These are phyloP conservation scores for Copsychus sechellarum DNA, from an alignment of 2,113 vertebrate species.

Conservation along the genomic window DNA sequence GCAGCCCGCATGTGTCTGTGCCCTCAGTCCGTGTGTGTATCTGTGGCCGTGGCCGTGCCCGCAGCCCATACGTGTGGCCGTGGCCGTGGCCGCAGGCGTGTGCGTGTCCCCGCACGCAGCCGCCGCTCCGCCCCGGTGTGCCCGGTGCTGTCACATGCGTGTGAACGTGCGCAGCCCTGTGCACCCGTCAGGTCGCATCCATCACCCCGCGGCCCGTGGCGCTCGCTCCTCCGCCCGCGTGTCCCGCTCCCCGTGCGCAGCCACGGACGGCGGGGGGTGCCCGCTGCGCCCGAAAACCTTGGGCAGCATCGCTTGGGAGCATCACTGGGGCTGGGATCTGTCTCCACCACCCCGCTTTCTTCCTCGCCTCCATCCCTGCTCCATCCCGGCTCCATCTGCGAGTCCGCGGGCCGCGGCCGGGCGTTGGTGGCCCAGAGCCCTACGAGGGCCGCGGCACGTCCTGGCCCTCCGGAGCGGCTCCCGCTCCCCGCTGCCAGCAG, in stretches of 20 bases:
- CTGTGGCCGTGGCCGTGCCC: background rate
- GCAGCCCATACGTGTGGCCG: background rate
- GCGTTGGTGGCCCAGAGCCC: background rate
- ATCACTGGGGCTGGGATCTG: background rate
- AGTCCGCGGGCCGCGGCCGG: background rate
- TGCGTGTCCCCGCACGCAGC: background rate
- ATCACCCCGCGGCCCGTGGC: background rate
- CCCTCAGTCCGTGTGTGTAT: background rate
- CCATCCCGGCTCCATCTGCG: background rate
- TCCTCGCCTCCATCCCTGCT: background rate
- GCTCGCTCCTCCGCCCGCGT: background rate
- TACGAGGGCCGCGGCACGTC: slow-evolving; percentile 34
- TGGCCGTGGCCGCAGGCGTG: background rate
- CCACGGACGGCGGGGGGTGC: background rate
- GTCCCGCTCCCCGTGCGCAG: background rate
- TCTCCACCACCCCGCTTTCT: background rate
- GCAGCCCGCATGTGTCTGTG: background rate
- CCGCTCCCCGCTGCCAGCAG: background rate
- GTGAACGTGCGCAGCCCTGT: background rate
- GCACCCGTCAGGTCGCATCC: background rate
- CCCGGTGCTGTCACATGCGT: background rate
- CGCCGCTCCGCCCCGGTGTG: background rate
- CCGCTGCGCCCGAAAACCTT: background rate
- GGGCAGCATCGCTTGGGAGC: background rate
- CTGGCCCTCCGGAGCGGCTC: background rate